These are phyloP conservation scores for Lagopus leucura DNA, from an alignment of 2,113 vertebrate species.

Conservation along the genomic window DNA sequence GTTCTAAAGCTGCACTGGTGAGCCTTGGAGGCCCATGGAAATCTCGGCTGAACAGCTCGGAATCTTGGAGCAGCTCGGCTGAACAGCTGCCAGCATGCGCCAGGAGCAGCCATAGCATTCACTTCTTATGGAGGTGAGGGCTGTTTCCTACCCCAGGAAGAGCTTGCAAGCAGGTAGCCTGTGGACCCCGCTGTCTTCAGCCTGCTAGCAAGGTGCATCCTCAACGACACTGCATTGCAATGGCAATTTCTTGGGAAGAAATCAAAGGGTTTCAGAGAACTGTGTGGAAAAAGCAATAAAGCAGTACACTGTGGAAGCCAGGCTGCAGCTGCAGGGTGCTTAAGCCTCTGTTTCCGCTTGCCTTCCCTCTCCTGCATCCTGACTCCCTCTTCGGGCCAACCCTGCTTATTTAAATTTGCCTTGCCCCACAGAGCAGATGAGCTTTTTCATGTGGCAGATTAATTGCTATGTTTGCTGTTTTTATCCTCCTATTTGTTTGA, in stretches of 20 bases:
- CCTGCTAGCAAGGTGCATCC: neutral
- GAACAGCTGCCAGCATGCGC: neutral
- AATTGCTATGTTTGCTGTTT: neutral
- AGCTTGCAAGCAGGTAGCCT: neutral
- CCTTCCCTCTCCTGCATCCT: neutral
- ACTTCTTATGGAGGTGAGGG: neutral
- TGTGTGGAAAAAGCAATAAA: neutral
- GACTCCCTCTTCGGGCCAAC: neutral
- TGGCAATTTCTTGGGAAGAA: fast-evolving
- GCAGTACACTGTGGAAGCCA: neutral
- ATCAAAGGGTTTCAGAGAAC: fast-evolving
- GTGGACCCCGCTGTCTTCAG: fast-evolving
- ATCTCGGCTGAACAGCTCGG: neutral
- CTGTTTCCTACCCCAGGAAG: neutral
- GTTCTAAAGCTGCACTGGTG: neutral
- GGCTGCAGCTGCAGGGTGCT: fast-evolving
- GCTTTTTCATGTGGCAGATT: neutral
- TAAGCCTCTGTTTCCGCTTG: neutral
- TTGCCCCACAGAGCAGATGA: neutral
- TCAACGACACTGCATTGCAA: fast-evolving
- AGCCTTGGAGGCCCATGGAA: fast-evolving
- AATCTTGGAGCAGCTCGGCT: neutral
- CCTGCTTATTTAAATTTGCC: neutral
- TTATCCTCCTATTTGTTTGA: neutral
- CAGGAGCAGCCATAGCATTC: fast-evolving